These are phyloP conservation scores for Venustaconcha ellipsiformis DNA, from an alignment of 1,140 invertebrate species.

Conservation along the genomic window DNA sequence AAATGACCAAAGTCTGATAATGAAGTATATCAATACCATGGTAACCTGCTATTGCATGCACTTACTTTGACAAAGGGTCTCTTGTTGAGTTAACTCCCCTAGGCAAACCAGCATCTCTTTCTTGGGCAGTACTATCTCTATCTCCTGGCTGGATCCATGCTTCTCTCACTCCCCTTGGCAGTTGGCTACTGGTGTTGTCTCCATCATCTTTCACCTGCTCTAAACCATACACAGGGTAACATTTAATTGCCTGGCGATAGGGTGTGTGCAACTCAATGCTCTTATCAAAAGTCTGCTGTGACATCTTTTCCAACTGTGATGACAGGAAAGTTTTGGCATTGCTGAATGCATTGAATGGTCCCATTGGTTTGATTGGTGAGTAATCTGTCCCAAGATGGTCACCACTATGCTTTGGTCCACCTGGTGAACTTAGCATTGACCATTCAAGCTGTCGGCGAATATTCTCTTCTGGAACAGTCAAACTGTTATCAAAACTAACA, in stretches of 20 bases:
- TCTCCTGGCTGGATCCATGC: neutral
- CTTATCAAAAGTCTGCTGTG: conserved; percentile 56
- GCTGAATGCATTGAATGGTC: conserved; percentile 44
- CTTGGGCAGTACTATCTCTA: neutral
- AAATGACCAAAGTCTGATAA: no score
- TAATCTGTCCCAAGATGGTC: conserved; percentile 25
- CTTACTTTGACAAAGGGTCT: no score
- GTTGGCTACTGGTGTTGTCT: neutral
- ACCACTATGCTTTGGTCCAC: conserved; percentile 26
- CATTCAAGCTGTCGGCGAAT: conserved; percentile 52
- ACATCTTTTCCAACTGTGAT: conserved; percentile 52
- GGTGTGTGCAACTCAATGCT: conserved; percentile 53
- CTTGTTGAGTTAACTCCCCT: no score
- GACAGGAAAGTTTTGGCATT: conserved; percentile 55
- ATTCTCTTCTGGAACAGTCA: conserved; percentile 39
- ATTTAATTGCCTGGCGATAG: conserved; percentile 42
- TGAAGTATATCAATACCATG: no score
- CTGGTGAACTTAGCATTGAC: conserved; percentile 52
- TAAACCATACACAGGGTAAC: conserved; percentile 53
- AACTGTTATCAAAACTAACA: conserved; percentile 32
- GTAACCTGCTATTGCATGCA: no score
- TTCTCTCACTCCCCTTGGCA: conserved; percentile 8
- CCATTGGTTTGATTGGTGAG: conserved; percentile 1
- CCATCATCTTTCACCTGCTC: conserved; percentile 14
- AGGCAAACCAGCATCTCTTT: conserved; percentile 16